phyloP scores from a whole-genome alignment of 1,140 invertebrate species.

The Palaemon carinicauda region DNA sequence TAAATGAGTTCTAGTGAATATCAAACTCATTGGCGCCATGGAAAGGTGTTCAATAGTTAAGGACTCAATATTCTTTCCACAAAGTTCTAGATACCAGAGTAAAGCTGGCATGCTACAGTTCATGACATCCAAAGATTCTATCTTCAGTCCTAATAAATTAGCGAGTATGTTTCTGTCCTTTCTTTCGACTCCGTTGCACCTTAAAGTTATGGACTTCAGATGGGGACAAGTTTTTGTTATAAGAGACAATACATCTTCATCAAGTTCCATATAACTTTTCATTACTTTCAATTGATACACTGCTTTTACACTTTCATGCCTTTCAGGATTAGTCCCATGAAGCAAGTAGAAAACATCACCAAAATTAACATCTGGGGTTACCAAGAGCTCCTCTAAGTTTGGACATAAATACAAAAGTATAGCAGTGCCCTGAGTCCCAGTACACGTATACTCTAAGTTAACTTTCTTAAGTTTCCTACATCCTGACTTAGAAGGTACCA shows the following conservation, averaged over 20 bases:
- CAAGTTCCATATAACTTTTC: slow-evolving; percentile 35
- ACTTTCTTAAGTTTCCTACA: slow-evolving; percentile 44
- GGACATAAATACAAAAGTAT: slow-evolving; percentile 43
- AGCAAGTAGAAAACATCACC: slow-evolving; percentile 50
- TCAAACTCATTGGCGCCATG: slow-evolving; percentile 23
- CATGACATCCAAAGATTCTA: slow-evolving; percentile 42
- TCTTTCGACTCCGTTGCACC: slow-evolving; percentile 48
- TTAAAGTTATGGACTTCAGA: slow-evolving; percentile 31
- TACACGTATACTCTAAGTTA: slow-evolving; percentile 42
- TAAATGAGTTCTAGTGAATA: slow-evolving; percentile 44
- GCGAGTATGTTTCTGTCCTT: slow-evolving; percentile 49
- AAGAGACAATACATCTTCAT: slow-evolving; percentile 44
- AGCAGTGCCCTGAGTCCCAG: slow-evolving; percentile 29
- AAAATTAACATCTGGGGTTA: slow-evolving; percentile 51
- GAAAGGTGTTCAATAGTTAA: slow-evolving; percentile 41
- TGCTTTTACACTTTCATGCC: slow-evolving; percentile 12
- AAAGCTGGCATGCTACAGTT: slow-evolving; percentile 43
- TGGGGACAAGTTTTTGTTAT: slow-evolving; percentile 44
- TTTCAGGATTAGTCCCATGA: slow-evolving; percentile 46
- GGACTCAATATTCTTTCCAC: not conserved
- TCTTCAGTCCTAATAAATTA: slow-evolving; percentile 25
- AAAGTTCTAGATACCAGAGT: slow-evolving; percentile 36
- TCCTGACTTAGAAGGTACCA: slow-evolving; percentile 12
- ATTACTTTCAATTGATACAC: slow-evolving; percentile 21
- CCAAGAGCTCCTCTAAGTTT: slow-evolving; percentile 35